Percentiles rank a stretch among this genome's conserved stretches.
Evolutionary conservation across 2,888 invertebrate species (phyloP).

Genomic region (Automeris io): DNA sequence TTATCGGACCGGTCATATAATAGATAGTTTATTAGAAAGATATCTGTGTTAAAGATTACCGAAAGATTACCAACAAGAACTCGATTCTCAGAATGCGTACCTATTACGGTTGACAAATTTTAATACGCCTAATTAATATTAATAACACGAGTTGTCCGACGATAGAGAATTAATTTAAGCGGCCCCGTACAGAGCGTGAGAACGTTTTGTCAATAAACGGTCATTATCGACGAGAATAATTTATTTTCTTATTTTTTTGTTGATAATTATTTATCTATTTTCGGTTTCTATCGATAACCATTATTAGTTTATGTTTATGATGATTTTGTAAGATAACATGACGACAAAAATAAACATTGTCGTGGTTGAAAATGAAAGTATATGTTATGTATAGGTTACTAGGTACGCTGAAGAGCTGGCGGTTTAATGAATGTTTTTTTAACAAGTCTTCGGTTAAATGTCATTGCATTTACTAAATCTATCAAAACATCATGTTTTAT

Average conservation of each 20-base stretch:
- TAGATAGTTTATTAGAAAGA: not conserved
- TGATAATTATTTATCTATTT: not conserved
- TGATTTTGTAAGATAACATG: too few species aligned
- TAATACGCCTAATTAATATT: conserved; percentile 9
- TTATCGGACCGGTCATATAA: too few species aligned
- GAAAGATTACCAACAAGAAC: not conserved
- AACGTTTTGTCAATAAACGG: conserved; percentile 2
- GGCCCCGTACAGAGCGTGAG: conserved; percentile 2
- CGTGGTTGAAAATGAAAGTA: too few species aligned
- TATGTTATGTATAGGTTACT: too few species aligned
- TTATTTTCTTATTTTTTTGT: not conserved
- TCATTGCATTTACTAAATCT: too few species aligned
- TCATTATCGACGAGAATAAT: not conserved
- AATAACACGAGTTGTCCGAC: conserved; percentile 2
- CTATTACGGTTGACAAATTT: conserved; percentile 9
- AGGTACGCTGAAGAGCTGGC: too few species aligned
- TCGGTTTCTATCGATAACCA: too few species aligned
- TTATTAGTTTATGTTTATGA: too few species aligned
- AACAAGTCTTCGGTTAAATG: too few species aligned
- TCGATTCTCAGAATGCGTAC: not conserved
- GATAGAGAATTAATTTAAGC: conserved; percentile 5
- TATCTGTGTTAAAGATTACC: not conserved
- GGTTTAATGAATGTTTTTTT: too few species aligned
- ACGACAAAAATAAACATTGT: too few species aligned
- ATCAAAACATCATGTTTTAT: too few species aligned